These are phyloP conservation scores for Centropus unirufus DNA, from an alignment of 2,113 vertebrate species.

Conservation along the genomic window DNA sequence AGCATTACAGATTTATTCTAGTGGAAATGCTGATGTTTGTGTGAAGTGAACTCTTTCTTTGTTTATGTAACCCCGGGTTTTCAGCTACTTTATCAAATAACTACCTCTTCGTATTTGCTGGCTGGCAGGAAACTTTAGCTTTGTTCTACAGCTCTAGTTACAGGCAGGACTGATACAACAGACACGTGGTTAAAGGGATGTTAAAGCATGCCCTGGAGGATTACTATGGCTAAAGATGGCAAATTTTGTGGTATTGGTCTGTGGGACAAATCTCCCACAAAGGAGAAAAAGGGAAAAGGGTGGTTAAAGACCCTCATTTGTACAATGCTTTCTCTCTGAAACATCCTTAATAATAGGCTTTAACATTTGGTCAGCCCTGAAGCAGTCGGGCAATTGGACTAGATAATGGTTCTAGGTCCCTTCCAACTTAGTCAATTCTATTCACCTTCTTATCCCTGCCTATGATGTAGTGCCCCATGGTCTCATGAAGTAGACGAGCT, in stretches of 20 bases:
- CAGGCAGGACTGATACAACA: slow-evolving; percentile 48
- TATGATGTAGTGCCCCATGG: rapidly evolving
- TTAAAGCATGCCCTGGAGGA: slow-evolving; percentile 7
- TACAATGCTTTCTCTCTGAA: neutral
- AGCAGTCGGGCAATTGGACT: neutral
- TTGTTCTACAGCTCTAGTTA: slow-evolving; percentile 27
- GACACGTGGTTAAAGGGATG: slow-evolving; percentile 1
- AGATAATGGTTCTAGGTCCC: neutral
- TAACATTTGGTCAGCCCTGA: neutral
- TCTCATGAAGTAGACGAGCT: neutral
- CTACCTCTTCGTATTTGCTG: slow-evolving; percentile 33
- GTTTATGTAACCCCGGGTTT: slow-evolving; percentile 59
- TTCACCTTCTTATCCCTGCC: neutral
- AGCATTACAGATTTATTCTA: slow-evolving; percentile 25
- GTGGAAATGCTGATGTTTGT: slow-evolving; percentile 38
- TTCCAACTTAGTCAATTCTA: neutral
- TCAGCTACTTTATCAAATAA: slow-evolving; percentile 57
- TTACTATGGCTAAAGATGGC: slow-evolving; percentile 41
- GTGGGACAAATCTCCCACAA: neutral
- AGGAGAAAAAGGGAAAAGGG: neutral
- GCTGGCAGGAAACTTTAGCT: slow-evolving; percentile 56
- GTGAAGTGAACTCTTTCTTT: slow-evolving; percentile 33
- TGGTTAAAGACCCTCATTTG: neutral
- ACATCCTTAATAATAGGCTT: neutral
- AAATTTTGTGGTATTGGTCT: neutral